A percentile compares a stretch with the other conserved stretches of the same genome.
phyloP scores from a whole-genome alignment of 2,113 vertebrate species.

The Blennius ocellaris region DNA sequence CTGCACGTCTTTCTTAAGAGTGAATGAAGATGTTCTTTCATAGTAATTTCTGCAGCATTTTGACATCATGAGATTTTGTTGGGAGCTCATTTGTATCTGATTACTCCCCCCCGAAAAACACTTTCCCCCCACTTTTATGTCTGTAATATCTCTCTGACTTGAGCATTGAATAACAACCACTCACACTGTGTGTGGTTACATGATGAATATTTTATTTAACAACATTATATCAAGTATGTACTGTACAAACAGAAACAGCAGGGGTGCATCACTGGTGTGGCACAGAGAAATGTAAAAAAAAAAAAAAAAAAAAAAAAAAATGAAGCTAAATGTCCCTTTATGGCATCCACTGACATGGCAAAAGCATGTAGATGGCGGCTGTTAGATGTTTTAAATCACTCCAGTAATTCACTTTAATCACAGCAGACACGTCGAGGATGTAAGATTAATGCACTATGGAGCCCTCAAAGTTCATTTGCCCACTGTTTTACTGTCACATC shows the following conservation, averaged over 20 bases:
- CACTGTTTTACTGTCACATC: background rate
- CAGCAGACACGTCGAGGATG: background rate
- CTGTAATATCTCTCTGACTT: background rate
- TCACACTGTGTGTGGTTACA: constrained; percentile 15
- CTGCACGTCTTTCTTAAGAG: no score
- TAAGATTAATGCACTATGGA: background rate
- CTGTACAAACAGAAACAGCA: constrained; percentile 51
- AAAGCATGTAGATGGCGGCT: background rate
- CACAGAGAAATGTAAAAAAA: constrained; percentile 25
- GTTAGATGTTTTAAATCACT: background rate
- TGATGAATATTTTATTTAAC: constrained; percentile 66
- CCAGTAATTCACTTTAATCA: background rate
- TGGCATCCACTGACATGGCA: background rate
- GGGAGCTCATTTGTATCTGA: no score
- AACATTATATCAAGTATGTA: constrained; percentile 48
- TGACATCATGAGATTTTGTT: no score
- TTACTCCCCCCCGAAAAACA: no score
- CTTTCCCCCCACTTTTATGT: no score
- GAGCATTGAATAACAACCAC: background rate
- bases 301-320: no score
- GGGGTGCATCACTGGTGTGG: constrained; percentile 27
- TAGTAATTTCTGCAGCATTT: no score
- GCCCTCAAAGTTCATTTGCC: background rate
- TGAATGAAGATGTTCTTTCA: no score
- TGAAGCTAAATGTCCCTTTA: background rate